phyloP scores from a whole-genome alignment of 2,888 invertebrate species.

The Sinohyriopsis cumingii region DNA sequence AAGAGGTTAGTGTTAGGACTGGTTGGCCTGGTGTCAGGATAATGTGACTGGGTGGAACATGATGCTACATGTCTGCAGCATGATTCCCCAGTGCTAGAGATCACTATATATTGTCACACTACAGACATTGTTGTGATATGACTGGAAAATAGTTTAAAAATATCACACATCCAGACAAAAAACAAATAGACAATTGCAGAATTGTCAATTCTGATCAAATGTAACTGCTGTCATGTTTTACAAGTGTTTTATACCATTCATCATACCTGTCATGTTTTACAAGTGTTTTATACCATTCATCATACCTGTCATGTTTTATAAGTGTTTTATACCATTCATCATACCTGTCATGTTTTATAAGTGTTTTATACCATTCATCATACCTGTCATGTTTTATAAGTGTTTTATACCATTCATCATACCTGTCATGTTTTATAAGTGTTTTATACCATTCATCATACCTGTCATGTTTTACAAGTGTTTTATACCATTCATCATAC shows the following conservation, averaged over 20 bases:
- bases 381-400: slow-evolving; percentile 63
- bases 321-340: neutral
- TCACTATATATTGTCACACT: too few relatives aligned
- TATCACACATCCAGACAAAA: too few relatives aligned
- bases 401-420: neutral
- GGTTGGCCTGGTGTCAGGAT: too few relatives aligned
- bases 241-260: neutral
- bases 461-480: slow-evolving; percentile 57
- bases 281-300: neutral
- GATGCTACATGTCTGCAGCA: too few relatives aligned
- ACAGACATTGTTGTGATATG: too few relatives aligned
- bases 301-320: slow-evolving; percentile 63
- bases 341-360: slow-evolving; percentile 63
- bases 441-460: slow-evolving; percentile 18
- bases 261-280: slow-evolving; percentile 63
- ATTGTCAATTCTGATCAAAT: neutral
- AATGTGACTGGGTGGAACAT: too few relatives aligned
- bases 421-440: slow-evolving; percentile 62
- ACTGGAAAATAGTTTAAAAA: too few relatives aligned
- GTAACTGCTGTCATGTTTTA: neutral
- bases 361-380: neutral
- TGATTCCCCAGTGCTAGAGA: too few relatives aligned
- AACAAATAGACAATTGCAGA: too few relatives aligned
- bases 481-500: slow-evolving; percentile 34
- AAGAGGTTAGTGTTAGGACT: too few relatives aligned